A percentile compares a stretch with the other conserved stretches of the same genome.
These are phyloP conservation scores for Halichoeres trimaculatus DNA, from an alignment of 2,113 vertebrate species.

Conservation along the genomic window DNA sequence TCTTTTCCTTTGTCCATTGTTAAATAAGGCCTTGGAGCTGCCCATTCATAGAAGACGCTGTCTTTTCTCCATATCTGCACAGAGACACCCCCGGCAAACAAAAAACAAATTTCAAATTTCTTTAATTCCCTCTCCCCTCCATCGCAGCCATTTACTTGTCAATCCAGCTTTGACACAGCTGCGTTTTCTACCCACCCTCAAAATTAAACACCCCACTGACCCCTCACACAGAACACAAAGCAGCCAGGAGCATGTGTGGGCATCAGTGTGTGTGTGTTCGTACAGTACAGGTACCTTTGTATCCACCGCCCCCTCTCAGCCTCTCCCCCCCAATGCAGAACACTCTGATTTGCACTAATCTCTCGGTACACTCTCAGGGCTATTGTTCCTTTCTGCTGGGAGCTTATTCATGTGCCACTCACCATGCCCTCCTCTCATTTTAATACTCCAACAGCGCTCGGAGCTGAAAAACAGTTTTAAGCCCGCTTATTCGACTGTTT, in stretches of 20 bases:
- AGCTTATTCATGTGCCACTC: slow-evolving; percentile 82
- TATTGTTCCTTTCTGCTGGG: slow-evolving; percentile 75
- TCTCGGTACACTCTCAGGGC: slow-evolving; percentile 68
- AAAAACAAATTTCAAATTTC: not conserved
- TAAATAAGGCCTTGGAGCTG: slow-evolving; percentile 26
- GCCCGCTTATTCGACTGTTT: slow-evolving; percentile 61
- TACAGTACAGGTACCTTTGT: slow-evolving; percentile 63
- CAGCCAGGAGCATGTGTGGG: slow-evolving; percentile 46
- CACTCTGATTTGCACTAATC: slow-evolving; percentile 77
- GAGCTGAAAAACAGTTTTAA: slow-evolving; percentile 70
- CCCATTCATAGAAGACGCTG: not conserved
- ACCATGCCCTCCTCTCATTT: slow-evolving; percentile 70
- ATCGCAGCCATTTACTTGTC: slow-evolving; percentile 30
- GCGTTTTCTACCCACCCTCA: slow-evolving; percentile 27
- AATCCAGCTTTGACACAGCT: slow-evolving; percentile 25
- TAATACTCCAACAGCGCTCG: slow-evolving; percentile 65
- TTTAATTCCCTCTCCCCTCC: slow-evolving; percentile 31
- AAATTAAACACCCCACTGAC: slow-evolving; percentile 41
- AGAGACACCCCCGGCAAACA: not conserved
- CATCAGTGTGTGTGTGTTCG: slow-evolving; percentile 47
- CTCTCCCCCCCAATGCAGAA: slow-evolving; percentile 53
- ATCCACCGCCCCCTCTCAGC: slow-evolving; percentile 63
- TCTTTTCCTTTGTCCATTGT: slow-evolving; percentile 28
- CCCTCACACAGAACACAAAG: slow-evolving; percentile 27
- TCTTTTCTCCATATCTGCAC: not conserved